Evolutionary conservation across 2,888 invertebrate species (phyloP), one percentile per base, ranked within the genome.

Genomic region (Zygogramma bicolorata): DNA sequence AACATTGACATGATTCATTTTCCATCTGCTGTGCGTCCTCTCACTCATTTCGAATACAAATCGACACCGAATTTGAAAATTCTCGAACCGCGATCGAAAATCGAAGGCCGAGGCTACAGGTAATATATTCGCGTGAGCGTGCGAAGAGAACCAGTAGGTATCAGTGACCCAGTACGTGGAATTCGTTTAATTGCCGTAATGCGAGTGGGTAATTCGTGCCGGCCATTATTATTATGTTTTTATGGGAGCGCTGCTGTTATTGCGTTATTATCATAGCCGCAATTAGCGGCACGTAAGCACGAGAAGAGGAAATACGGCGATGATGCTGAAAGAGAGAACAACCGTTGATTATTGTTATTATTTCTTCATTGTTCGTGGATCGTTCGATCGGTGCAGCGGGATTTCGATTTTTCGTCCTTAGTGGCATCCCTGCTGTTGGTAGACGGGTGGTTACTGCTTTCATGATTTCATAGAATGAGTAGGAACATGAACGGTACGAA

Each of bases 61-160:
- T 42, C 27, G 42, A 62, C 15, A n/a, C n/a, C n/a, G n/a, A 3
- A 42, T 42, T 62, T 62, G 62, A 42, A 62, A 42, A 62, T 62
- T 18, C 0, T 7, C 34, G 77, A 70, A 60, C 72, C 73, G 80
- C 81, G 72, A 42, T 81, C 76, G 81, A 77, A 82, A 75, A 80
- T 83, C 83, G 77, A 80, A 79, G 81, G 80, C 77, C 82, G 25
- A 42, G 15, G 27, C 15, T n/a, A n/a, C n/a, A n/a, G n/a, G n/a
- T n/a, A n/a, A n/a, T n/a, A 25, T 8, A 40, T 27, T 25, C n/a
- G n/a, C n/a, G n/a, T n/a, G n/a, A n/a, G 62, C 40, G 42, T 62
- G 42, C 27, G 5, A 27, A 7, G 40, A 61, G 22, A 7, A n/a
- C n/a, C n/a, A 34, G 7, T 25, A 22, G 31, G 46, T 68, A 68